Conservation (phyloP, 2,113 vertebrate species). For the Scomber colias region DNA sequence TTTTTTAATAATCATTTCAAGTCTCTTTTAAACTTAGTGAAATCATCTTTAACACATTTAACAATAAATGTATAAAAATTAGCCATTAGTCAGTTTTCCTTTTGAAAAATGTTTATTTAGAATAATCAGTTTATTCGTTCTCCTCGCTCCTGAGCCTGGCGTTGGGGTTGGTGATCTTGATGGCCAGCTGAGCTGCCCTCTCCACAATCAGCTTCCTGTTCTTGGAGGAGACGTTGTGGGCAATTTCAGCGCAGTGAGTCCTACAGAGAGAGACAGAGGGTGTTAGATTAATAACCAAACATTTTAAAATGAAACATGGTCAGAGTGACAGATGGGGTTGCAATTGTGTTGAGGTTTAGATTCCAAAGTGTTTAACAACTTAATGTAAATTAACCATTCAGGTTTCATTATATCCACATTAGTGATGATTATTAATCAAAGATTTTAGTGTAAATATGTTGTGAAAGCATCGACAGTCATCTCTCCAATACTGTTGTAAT, state of each 20-base stretch:
- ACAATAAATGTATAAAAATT: not conserved
- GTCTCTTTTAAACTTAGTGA: not conserved
- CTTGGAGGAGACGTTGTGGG: conserved; percentile 99
- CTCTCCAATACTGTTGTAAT: too few relatives aligned
- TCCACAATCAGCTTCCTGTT: conserved; percentile 98
- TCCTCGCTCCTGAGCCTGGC: conserved; percentile 98
- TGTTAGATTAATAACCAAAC: not conserved
- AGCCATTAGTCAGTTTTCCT: not conserved
- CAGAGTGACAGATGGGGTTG: not conserved
- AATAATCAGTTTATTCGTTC: conserved; percentile 89
- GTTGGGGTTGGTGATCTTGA: conserved; percentile 98
- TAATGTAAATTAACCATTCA: not conserved
- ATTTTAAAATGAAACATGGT: not conserved
- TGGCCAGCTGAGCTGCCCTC: conserved; percentile 96
- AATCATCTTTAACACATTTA: not conserved
- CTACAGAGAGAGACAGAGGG: conserved; percentile 73
- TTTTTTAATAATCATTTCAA: not conserved
- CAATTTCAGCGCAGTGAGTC: conserved; percentile 96
- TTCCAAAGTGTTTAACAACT: too few relatives aligned
- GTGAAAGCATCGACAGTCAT: too few relatives aligned
- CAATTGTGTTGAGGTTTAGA: too few relatives aligned
- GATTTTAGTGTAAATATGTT: too few relatives aligned
- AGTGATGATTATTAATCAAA: too few relatives aligned
- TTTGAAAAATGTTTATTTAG: conserved; percentile 78
- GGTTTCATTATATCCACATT: not conserved